Evolutionary conservation across 2,888 invertebrate species (phyloP).

Genomic region (Philereme vetulata): DNA sequence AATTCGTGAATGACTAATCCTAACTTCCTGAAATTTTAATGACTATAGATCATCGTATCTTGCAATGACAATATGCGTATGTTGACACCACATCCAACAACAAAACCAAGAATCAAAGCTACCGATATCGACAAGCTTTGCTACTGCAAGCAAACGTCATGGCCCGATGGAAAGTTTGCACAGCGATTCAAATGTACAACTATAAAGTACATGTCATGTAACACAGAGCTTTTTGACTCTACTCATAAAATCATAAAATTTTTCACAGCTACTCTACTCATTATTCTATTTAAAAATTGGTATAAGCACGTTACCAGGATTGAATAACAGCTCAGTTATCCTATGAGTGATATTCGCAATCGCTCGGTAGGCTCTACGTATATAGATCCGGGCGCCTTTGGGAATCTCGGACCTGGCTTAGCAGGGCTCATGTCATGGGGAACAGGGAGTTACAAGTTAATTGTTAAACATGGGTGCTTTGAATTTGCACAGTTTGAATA

Average conservation of each 20-base stretch:
- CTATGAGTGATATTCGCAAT: slow-evolving; percentile 34
- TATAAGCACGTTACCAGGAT: slow-evolving; percentile 21
- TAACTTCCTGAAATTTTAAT: no score
- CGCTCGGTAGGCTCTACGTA: slow-evolving; percentile 30
- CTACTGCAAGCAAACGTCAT: slow-evolving; percentile 68
- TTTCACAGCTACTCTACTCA: neutral
- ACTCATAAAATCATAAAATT: neutral
- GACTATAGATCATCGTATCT: slow-evolving; percentile 71
- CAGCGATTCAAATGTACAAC: slow-evolving; percentile 49
- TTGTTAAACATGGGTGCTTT: no score
- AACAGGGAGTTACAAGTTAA: neutral
- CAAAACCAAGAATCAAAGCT: slow-evolving; percentile 69
- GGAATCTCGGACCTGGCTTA: slow-evolving; percentile 25
- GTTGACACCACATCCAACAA: slow-evolving; percentile 71
- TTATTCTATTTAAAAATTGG: neutral
- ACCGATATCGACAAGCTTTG: slow-evolving; percentile 75
- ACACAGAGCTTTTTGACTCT: no score
- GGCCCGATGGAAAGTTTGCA: slow-evolving; percentile 69
- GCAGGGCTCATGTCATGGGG: slow-evolving; percentile 18
- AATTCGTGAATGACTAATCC: no score
- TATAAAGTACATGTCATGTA: no score
- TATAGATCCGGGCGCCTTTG: slow-evolving; percentile 28
- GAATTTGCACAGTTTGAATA: no score
- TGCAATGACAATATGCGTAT: slow-evolving; percentile 79
- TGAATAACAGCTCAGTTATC: slow-evolving; percentile 32